Percentiles rank a stretch among this genome's conserved stretches.
phyloP scores from a whole-genome alignment of 2,888 invertebrate species.

The Charanyca ferruginea region DNA sequence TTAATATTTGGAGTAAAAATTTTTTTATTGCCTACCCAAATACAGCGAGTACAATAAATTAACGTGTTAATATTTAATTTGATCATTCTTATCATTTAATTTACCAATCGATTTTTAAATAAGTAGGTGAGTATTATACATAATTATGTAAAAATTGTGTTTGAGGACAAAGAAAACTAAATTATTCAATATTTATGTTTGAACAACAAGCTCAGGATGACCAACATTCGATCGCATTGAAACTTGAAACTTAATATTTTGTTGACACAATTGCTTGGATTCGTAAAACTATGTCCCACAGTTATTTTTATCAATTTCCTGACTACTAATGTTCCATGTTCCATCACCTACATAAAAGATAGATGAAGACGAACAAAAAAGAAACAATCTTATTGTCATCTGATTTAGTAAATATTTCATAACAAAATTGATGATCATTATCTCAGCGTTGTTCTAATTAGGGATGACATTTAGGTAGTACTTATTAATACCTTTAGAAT shows the following conservation, averaged over 20 bases:
- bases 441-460: background rate
- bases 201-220: conserved; percentile 54
- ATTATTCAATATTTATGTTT: conserved; percentile 56
- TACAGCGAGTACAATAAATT: conserved; percentile 40
- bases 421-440: conserved; percentile 12
- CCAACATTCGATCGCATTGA: conserved; percentile 60
- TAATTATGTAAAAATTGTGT: background rate
- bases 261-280: conserved; percentile 55
- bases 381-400: background rate
- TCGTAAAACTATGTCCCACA: conserved; percentile 26
- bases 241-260: conserved; percentile 62
- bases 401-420: background rate
- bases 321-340: background rate
- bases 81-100: conserved; percentile 20
- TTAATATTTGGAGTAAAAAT: conserved; percentile 32
- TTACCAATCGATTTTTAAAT: conserved; percentile 3
- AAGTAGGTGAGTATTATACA: background rate
- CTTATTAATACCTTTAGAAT: background rate
- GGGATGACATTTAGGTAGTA: background rate
- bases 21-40: conserved; percentile 49
- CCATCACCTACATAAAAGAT: background rate
- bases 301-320: conserved; percentile 20
- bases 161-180: conserved; percentile 44
- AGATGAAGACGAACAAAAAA: background rate
- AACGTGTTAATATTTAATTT: conserved; percentile 26